Evolutionary conservation across 2,888 invertebrate species (phyloP).

Genomic region (Napeogenes sylphis): DNA sequence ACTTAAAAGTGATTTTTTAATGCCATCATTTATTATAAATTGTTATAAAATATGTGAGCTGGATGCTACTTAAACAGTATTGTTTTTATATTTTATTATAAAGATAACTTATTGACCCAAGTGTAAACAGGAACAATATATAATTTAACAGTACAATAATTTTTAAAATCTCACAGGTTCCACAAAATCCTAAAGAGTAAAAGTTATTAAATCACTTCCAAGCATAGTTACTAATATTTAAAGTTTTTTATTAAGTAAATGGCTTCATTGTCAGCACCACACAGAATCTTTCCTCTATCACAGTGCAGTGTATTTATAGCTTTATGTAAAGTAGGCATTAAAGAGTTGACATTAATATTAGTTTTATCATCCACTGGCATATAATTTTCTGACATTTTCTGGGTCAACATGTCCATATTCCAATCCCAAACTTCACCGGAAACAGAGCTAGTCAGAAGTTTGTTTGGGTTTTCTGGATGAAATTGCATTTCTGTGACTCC

Average conservation of each 20-base stretch:
- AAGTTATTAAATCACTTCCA: conserved; percentile 20
- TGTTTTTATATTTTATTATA: too few species aligned
- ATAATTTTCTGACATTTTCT: conserved; percentile 74
- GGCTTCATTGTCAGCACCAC: conserved; percentile 93
- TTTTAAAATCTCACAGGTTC: too few species aligned
- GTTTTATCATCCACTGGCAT: conserved; percentile 83
- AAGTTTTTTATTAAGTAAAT: conserved; percentile 87
- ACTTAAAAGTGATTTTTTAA: too few species aligned
- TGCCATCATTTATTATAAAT: too few species aligned
- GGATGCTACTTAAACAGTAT: too few species aligned
- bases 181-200: too few species aligned
- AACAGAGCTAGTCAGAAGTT: conserved; percentile 87
- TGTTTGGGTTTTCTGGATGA: conserved; percentile 90
- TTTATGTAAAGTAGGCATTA: conserved; percentile 86
- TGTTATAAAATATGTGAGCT: too few species aligned
- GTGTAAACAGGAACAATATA: too few species aligned
- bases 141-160: too few species aligned
- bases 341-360: conserved; percentile 82
- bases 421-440: conserved; percentile 94
- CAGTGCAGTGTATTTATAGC: conserved; percentile 90
- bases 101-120: too few species aligned
- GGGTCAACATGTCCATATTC: conserved; percentile 81
- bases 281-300: conserved; percentile 84
- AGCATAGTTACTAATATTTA: conserved; percentile 36
- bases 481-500: conserved; percentile 91